These are phyloP conservation scores for Tinea pellionella DNA, from an alignment of 2,888 invertebrate genomes.

Conservation along the genomic window DNA sequence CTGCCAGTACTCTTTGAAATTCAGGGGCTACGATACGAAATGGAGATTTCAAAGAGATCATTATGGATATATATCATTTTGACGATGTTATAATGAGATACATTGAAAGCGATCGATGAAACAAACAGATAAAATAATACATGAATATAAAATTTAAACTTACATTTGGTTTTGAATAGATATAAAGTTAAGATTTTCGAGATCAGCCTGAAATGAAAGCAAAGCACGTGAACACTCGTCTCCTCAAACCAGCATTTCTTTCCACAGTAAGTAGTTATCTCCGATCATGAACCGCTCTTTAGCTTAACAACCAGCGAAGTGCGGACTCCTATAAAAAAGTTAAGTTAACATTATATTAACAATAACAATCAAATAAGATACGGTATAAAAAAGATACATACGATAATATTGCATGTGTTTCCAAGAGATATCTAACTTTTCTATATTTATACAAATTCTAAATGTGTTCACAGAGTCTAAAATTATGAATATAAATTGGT, in stretches of 20 bases:
- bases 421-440: neutral
- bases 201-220: no score
- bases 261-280: no score
- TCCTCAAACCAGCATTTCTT: no score
- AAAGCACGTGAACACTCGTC: no score
- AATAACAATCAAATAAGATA: neutral
- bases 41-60: constrained; percentile 48
- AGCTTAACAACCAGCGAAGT: no score
- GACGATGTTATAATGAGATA: constrained; percentile 18
- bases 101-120: neutral
- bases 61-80: constrained; percentile 30
- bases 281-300: no score
- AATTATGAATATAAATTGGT: constrained; percentile 63
- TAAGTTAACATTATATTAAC: neutral
- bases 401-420: neutral
- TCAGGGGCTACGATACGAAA: constrained; percentile 25
- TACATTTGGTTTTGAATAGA: no score
- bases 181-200: no score
- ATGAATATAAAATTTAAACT: no score
- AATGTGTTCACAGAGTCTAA: constrained; percentile 35
- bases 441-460: neutral
- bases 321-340: no score
- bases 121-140: no score
- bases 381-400: neutral
- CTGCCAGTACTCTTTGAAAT: constrained; percentile 33